Conservation (phyloP, 2,888 invertebrate species). For the Panzeria rudis region DNA sequence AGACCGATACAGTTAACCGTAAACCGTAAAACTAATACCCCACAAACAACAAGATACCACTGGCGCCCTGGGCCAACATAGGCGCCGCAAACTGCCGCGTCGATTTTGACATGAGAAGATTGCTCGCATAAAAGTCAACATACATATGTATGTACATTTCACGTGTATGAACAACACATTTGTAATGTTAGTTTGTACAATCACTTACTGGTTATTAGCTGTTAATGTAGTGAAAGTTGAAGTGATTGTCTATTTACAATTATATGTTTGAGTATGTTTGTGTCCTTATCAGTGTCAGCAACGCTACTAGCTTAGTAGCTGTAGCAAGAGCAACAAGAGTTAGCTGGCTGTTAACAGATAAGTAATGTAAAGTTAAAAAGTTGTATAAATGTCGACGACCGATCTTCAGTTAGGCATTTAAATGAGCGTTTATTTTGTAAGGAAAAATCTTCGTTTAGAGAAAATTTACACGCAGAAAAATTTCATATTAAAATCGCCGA, state of each 20-base stretch:
- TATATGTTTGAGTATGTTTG: constrained; percentile 4
- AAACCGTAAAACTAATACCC: constrained; percentile 76
- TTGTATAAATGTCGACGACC: constrained; percentile 5
- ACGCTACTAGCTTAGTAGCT: constrained; percentile 11
- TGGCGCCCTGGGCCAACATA: constrained; percentile 79
- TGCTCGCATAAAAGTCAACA: constrained; percentile 54
- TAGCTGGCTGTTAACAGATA: constrained; percentile 6
- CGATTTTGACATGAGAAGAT: constrained; percentile 79
- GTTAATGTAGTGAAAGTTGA: constrained; percentile 27
- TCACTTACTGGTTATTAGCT: constrained; percentile 21
- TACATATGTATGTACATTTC: neutral
- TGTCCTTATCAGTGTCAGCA: constrained; percentile 46
- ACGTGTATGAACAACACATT: neutral
- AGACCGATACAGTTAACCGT: constrained; percentile 1
- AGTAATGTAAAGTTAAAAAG: neutral
- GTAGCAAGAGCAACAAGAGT: constrained; percentile 8
- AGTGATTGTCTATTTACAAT: constrained; percentile 21
- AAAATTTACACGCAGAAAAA: no score
- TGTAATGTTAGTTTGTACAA: neutral
- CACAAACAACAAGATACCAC: constrained; percentile 79
- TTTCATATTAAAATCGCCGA: no score
- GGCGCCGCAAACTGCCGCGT: constrained; percentile 82
- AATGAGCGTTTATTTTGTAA: constrained; percentile 57
- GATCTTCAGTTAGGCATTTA: constrained; percentile 28
- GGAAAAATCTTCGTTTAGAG: constrained; percentile 33